Evolutionary conservation across 2,797 vertebrate species (phyloP), one percentile per base, ranked within the genome.

Genomic region (Arnoldichthys spilopterus): DNA sequence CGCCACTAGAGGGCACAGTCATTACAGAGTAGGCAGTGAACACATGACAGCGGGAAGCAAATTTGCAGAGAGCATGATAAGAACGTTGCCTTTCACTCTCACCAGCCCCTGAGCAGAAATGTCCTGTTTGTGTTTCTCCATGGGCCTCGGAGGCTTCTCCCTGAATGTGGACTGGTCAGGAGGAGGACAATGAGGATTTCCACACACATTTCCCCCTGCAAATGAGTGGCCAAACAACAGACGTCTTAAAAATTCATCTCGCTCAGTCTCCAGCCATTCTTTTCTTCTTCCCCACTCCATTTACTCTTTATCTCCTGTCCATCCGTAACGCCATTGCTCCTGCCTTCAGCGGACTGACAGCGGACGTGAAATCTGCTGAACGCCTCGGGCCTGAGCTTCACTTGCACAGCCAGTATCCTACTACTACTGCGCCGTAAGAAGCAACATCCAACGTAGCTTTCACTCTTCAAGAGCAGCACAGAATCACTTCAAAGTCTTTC

Each of bases 1-100:
- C 18, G 67, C 78, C 93, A 92, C 93, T 91, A 93, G 94, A 94
- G 93, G 92, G 92, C 92, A 91, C 89, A 88, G 86, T 66, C 85
- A 83, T 86, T 72, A 88, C 85, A 87, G 85, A 80, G 30, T 77
- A 82, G 88, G 88, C 26, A n/a, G 40, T 51, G 18, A 26, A 28
- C 37, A 37, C 64, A 53, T 56, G 85, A 28, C 90, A 88, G 86
- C 85, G 61, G 88, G 87, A 83, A 82, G 84, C 77, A 85, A 68
- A 87, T 85, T 88, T 80, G 87, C 86, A 83, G 84, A 71, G 68
- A 77, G 81, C 82, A 73, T 72, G 89, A 90, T 91, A 89, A 90
- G 84, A 72, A 76, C 68, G 76, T 64, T 81, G 72, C 83, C 86
- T 75, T 89, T 90, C 84, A 87, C 82, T 77, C 74, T 43, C 47